Evolutionary conservation across 2,797 vertebrate species (phyloP).

Genomic region (Cygnus olor): DNA sequence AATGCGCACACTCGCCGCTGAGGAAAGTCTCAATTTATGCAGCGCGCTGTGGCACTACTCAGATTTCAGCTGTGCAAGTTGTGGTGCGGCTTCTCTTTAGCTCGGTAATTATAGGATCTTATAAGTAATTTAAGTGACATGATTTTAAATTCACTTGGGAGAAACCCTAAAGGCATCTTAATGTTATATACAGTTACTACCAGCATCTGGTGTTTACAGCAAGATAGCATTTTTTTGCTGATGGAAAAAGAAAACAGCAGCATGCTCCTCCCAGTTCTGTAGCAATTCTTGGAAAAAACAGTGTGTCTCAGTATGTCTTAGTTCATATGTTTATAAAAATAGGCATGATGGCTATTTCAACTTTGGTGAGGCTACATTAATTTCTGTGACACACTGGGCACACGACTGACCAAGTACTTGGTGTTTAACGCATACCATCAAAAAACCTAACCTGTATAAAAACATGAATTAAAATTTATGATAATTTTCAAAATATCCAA

Average conservation of each 20-base stretch:
- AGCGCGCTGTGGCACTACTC: not conserved
- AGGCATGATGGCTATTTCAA: not conserved
- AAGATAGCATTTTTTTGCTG: constrained; percentile 59
- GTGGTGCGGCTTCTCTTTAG: constrained; percentile 28
- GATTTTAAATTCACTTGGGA: constrained; percentile 68
- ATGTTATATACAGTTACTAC: constrained; percentile 62
- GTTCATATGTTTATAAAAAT: not conserved
- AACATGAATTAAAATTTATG: not conserved
- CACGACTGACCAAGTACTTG: not conserved
- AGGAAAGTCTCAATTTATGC: constrained; percentile 49
- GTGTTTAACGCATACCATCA: not conserved
- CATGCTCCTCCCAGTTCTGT: not conserved
- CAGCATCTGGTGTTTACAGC: constrained; percentile 71
- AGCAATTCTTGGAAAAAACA: constrained; percentile 21
- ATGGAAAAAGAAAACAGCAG: constrained; percentile 53
- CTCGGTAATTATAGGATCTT: constrained; percentile 71
- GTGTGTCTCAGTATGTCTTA: not conserved
- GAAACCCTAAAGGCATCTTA: constrained; percentile 69
- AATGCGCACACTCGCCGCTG: not conserved
- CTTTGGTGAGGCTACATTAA: not conserved
- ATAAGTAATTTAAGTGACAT: constrained; percentile 73
- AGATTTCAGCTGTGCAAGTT: constrained; percentile 52
- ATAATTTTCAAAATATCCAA: not conserved
- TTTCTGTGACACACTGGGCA: not conserved
- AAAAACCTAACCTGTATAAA: not conserved